Evolutionary conservation across 2,797 vertebrate genomes (phyloP), one percentile per base, ranked within the genome.

Genomic region (Notoglanidium macrostoma): DNA sequence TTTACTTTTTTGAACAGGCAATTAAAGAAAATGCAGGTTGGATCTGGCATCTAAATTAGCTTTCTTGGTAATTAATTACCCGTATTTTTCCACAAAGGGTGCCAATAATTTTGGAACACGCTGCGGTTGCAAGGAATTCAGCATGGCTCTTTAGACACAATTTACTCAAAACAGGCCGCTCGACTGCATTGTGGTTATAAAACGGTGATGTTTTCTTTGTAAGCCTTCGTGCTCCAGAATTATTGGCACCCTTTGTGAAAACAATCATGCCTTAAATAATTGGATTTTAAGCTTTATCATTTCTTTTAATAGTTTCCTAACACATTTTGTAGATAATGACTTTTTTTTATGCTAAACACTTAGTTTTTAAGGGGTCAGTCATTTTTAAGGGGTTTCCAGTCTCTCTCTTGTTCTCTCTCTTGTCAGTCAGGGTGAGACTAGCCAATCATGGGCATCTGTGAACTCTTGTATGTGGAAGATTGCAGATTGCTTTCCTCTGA

Each of bases 191-290:
- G 59, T 67, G 26, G 29, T 81, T 63, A 9, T 63, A 80, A 40
- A 63, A 0, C 26, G 0, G 1, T 46, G 79, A n/a, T 12, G 59
- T 11, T 11, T 49, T 82, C 14, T 65, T 63, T 46, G 14, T 35
- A 46, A 17, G 7, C 26, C 10, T 15, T 7, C 19, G 26, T 3
- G 12, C 8, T 46, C 26, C 15, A 49, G 57, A 81, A 46, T 61
- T 63, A 81, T 81, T 80, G 12, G 35, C 79, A 81, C 79, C 79
- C 14, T 46, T 81, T 63, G 7, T n/a, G 12, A 26, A 61, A 61
- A 6, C 55, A 59, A 40, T 19, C 32, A 12, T 40, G 19, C 29
- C 10, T 79, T 57, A 55, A 57, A 32, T 55, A 0, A n/a, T 49
- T 40, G 40, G 3, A 3, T 72, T 72, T 72, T 68, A 2, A 29